Evolutionary conservation across 2,888 invertebrate genomes (phyloP), one percentile per base, ranked within the genome.

Genomic region (Dione vanillae): DNA sequence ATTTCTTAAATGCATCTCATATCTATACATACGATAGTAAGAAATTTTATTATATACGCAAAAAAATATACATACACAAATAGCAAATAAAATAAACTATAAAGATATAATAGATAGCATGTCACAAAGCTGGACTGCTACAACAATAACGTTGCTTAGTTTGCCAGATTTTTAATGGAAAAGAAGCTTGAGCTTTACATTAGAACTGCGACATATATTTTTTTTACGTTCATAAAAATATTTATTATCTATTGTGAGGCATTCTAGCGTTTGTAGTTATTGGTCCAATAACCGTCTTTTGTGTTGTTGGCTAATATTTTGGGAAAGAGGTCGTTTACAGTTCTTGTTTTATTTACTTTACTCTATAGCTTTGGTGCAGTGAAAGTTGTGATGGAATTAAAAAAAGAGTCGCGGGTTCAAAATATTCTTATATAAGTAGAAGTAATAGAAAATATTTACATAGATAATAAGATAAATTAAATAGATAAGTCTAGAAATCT

Each of bases 181-280:
- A 52, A 65, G 58, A 67, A 52, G 51, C 70, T 67, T 73, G 67
- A 67, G 59, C 66, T 56, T 40, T 67, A 56, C 47, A 70, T 70
- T 54, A 66, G 66, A 64, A 62, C 61, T 69, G 64, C 49, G 62
- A 72, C 72, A 62, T 56, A 67, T 45, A 69, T 56, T 59, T 69
- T 74, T 71, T 73, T 75, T 76, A 70, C 54, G 69, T 67, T 67
- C 54, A 58, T 70, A 41, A 56, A n/a, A 73, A 72, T 72, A 78
- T 77, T 75, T 78, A 56, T 16, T 76, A 76, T 79, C 86, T 78
- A 86, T 88, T 89, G 86, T 87, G 78, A 71, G 70, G 75, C 82
- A 83, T 83, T 86, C 86, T 84, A 78, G 76, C 68, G 77, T 85
- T 89, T 87, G 86, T 87, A 80, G 83, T 84, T 90, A 90, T 89